Evolutionary conservation across 2,113 vertebrate species (phyloP).

Genomic region (Andinoacara biseriatus): DNA sequence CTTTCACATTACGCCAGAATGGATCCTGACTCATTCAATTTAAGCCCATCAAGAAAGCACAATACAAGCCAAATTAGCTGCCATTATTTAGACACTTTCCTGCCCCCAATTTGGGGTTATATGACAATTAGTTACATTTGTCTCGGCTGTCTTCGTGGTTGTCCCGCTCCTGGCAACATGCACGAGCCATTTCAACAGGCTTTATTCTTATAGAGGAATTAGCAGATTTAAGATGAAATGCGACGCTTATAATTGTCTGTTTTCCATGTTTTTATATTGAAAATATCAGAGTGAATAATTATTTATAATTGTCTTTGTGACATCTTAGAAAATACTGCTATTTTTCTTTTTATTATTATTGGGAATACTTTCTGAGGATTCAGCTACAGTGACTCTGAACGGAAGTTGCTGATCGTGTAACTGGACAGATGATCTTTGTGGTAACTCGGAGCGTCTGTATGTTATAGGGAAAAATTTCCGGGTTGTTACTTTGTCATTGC

Average conservation of each 20-base stretch:
- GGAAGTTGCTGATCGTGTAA: neutral
- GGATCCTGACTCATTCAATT: slow-evolving; percentile 76
- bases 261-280: slow-evolving; percentile 1
- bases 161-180: slow-evolving; percentile 6
- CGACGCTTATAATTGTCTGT: neutral
- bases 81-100: slow-evolving; percentile 69
- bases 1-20: slow-evolving; percentile 72
- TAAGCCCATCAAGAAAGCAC: slow-evolving; percentile 67
- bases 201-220: slow-evolving; percentile 1
- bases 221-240: slow-evolving; percentile 25
- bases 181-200: neutral
- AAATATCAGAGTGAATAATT: neutral
- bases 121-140: slow-evolving; percentile 68
- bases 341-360: neutral
- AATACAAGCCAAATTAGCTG: slow-evolving; percentile 70
- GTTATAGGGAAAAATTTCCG: neutral
- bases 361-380: neutral
- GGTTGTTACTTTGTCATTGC: neutral
- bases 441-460: neutral
- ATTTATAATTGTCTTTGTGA: neutral
- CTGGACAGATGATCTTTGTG: neutral
- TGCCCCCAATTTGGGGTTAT: slow-evolving; percentile 58
- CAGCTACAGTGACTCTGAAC: neutral
- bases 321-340: neutral
- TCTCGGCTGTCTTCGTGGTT: slow-evolving; percentile 31